Conservation (phyloP, 2,797 vertebrate genomes). For the Acomys russatus region DNA sequence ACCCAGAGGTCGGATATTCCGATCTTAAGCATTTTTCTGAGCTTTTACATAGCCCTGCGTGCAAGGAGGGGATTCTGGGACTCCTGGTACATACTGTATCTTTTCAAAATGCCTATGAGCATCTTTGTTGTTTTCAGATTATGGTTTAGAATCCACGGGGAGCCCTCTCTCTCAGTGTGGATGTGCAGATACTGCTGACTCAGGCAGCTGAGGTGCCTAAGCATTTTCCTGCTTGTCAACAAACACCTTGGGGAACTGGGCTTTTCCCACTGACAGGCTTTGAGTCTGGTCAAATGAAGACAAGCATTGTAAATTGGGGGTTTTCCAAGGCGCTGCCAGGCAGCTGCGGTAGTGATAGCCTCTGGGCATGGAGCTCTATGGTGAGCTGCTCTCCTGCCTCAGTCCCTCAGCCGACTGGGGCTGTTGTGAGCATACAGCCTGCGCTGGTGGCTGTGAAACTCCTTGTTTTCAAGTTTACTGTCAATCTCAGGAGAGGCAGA, state of each 20-base stretch:
- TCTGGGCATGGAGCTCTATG: background rate
- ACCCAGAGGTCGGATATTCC: background rate
- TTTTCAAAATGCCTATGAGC: background rate
- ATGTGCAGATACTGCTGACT: background rate
- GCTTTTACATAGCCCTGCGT: background rate
- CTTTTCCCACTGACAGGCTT: background rate
- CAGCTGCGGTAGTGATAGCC: background rate
- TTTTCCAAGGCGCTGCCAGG: background rate
- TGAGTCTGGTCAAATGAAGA: slow-evolving; percentile 30
- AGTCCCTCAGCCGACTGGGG: background rate
- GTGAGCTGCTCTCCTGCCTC: background rate
- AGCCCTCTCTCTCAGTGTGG: background rate
- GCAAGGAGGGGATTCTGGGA: background rate
- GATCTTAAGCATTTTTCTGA: background rate
- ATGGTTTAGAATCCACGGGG: background rate
- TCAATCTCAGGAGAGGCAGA: background rate
- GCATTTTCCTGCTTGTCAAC: slow-evolving; percentile 4
- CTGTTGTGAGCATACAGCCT: background rate
- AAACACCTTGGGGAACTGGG: background rate
- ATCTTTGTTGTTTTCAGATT: slow-evolving; percentile 23
- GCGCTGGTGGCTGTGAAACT: background rate
- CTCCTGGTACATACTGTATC: background rate
- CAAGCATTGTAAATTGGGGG: background rate
- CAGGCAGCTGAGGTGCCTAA: background rate
- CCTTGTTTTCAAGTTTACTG: background rate